Evolutionary conservation across 2,888 invertebrate genomes (phyloP), one percentile per base, ranked within the genome.

Genomic region (Andrena praecox): DNA sequence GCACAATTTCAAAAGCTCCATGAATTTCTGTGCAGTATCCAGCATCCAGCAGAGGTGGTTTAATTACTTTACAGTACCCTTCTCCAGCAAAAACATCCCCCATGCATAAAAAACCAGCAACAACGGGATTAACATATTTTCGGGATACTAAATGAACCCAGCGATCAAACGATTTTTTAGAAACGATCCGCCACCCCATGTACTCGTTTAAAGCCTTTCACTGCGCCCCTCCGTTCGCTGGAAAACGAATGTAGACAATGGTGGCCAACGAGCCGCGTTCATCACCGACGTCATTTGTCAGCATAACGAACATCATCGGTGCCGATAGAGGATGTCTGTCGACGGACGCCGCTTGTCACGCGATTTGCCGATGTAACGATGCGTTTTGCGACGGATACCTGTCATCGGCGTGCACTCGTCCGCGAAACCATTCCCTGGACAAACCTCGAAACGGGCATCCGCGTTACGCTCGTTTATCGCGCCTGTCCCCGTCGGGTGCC

Each of bases 331-430:
- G 59, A 68, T 64, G 69, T 63, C 63, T 72, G 76, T 70, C 71
- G 5, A 66, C 42, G 12, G 59, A 52, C 52, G 29, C 3, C 35
- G 48, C 27, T 33, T 50, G 67, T 72, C 54, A 62, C 42, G 67
- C 20, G 80, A 78, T 67, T 68, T 42, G 24, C 60, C 56, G 33
- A 7, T 24, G 60, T 35, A 70, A 60, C 66, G 72, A 56, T 35
- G 67, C 62, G 6, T 63, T 24, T 50, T 52, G 54, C 50, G 67
- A 60, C 12, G 52, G 71, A 79, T 80, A 80, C 59, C 80, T 80
- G 80, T 71, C 80, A 72, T 52, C 62, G 71, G 7, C 62, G 33
- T 24, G 29, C 59, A 69, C 50, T 59, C 71, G 62, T 33, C 63
- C 27, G 60, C 33, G 62, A 80, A 79, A 67, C 71, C 60, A 62